Percentiles rank a stretch among this genome's conserved stretches.
phyloP scores from a whole-genome alignment of 2,797 vertebrate genomes.

The Caiman crocodilus region DNA sequence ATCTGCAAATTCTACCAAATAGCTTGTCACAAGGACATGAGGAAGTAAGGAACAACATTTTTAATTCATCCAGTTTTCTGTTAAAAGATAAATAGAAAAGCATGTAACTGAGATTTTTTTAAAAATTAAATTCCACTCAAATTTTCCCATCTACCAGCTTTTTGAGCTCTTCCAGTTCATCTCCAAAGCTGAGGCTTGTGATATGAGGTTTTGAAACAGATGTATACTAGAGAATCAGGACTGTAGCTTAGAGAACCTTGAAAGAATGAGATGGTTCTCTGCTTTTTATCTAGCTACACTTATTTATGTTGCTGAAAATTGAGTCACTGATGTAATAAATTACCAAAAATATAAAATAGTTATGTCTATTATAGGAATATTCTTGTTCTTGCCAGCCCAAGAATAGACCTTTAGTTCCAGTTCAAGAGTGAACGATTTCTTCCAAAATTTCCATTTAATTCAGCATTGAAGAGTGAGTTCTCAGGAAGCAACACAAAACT shows the following conservation, averaged over 20 bases:
- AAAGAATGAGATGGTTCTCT: neutral
- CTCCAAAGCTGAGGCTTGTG: neutral
- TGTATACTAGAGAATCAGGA: neutral
- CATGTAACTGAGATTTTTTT: no score
- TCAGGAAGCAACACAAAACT: neutral
- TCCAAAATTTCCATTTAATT: constrained; percentile 19
- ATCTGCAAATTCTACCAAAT: no score
- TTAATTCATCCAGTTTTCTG: no score
- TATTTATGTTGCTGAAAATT: neutral
- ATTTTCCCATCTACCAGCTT: no score
- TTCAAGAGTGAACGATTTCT: neutral
- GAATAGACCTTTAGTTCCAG: neutral
- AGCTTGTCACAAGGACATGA: no score
- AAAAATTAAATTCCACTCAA: no score
- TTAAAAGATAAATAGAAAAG: no score
- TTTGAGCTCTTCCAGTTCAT: no score
- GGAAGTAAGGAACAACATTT: no score
- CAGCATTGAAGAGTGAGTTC: neutral
- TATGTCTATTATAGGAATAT: neutral
- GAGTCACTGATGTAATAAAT: neutral
- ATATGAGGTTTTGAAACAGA: neutral
- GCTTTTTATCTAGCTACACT: neutral
- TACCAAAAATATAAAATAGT: neutral
- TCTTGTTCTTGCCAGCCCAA: neutral
- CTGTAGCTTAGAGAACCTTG: neutral